Percentiles rank a stretch among this genome's conserved stretches.
Conservation (phyloP, 2,113 vertebrate genomes). For the Quiscalus mexicanus region DNA sequence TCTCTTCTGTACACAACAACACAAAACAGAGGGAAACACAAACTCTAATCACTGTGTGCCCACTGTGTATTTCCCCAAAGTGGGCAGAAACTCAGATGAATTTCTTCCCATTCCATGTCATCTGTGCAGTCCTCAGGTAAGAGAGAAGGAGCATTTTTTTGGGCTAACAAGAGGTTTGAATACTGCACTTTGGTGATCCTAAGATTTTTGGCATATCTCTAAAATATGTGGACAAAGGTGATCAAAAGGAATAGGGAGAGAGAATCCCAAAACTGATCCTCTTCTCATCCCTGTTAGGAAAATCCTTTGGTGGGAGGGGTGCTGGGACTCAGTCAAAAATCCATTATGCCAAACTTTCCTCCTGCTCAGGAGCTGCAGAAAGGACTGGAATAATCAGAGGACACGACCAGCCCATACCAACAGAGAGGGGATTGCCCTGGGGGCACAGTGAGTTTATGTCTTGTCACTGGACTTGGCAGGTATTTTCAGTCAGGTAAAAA, state of each 20-base stretch:
- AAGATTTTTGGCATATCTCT: neutral
- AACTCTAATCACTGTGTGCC: neutral
- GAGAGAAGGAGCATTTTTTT: neutral
- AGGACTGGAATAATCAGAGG: neutral
- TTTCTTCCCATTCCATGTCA: neutral
- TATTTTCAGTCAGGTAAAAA: neutral
- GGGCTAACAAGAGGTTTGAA: neutral
- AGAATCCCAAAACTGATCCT: neutral
- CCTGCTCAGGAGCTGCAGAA: neutral
- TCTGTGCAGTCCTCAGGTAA: neutral
- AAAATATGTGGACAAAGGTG: neutral
- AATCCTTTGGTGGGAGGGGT: accelerated
- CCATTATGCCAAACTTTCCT: neutral
- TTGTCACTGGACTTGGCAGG: neutral
- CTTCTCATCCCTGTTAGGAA: neutral
- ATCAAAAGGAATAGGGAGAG: neutral
- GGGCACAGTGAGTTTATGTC: neutral
- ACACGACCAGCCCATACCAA: neutral
- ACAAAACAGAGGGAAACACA: neutral
- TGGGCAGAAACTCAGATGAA: neutral
- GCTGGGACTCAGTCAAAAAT: neutral
- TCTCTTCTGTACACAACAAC: neutral
- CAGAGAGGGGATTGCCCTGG: neutral
- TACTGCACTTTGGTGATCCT: neutral
- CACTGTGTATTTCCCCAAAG: neutral